Percentiles rank a stretch among this genome's conserved stretches.
Conservation (phyloP, 2,888 invertebrate genomes). For the Ernsta delagoae region DNA sequence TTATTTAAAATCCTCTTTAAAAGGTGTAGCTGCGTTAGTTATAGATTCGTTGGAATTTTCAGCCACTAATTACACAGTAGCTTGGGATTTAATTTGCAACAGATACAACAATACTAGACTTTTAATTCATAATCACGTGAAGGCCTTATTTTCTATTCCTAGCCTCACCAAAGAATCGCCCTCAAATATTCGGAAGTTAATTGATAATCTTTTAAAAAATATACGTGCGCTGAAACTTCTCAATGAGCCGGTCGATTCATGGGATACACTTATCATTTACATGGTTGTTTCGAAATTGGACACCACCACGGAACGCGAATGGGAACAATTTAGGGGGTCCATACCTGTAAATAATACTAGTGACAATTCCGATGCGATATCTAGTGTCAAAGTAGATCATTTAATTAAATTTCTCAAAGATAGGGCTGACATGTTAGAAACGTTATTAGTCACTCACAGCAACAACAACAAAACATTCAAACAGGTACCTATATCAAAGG, state of each 20-base stretch:
- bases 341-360: constrained; percentile 2
- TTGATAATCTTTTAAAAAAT: constrained; percentile 39
- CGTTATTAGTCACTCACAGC: constrained; percentile 26
- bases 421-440: constrained; percentile 40
- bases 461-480: constrained; percentile 13
- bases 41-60: constrained; percentile 27
- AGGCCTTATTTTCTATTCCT: constrained; percentile 39
- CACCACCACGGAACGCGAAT: constrained; percentile 41
- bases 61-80: constrained; percentile 21
- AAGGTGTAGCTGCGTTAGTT: constrained; percentile 15
- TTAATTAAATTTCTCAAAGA: constrained; percentile 40
- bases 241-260: constrained; percentile 42
- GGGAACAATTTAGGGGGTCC: constrained; percentile 42
- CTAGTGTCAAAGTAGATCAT: constrained; percentile 34
- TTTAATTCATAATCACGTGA: constrained; percentile 33
- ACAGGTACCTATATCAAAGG: constrained; percentile 2
- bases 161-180: constrained; percentile 37
- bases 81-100: constrained; percentile 32
- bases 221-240: constrained; percentile 40
- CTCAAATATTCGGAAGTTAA: constrained; percentile 38
- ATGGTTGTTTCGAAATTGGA: constrained; percentile 46
- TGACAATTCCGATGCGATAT: neutral
- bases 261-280: constrained; percentile 45
- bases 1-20: constrained; percentile 28
- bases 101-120: constrained; percentile 30